Base-by-base conservation (phyloP, 1,140 invertebrate genomes). In the Diorhabda sublineata region DNA sequence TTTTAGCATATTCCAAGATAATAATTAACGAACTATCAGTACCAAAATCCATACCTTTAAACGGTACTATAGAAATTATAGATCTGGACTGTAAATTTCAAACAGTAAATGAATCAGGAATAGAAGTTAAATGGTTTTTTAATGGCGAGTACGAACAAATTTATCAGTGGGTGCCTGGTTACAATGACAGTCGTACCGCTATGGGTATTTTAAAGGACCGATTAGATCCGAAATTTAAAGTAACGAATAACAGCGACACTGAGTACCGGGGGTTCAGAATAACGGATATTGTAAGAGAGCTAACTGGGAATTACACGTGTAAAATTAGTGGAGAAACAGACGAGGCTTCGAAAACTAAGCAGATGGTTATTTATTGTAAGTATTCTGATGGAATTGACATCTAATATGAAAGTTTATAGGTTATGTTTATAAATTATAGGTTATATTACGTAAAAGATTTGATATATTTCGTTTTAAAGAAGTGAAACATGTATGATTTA, bases 341-440 rank as follows among this genome's bases (percentile, higher is more conserved):
- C 7, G 77, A 74, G 66, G 69, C 56, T 43, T 60, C 45, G 9
- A 45, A 64, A 9, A 74, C 75, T 7, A 77, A 77, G 61, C 74
- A 73, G 42, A 65, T 78, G 56, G 75, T 77, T 43, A 71, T 78
- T 69, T 78, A 75, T 71, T 73, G 77, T 78, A 69, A 78, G 76
- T 75, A 66, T 4, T n/a, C 47, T 52, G 26, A 1, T 26, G 26
- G 26, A 26, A 26, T 26, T 26, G 26, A 26, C 26, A 26, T 26
- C 26, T 26, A 26, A 26, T 26, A 26, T 26, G 26, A 26, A 26
- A 26, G 1, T 26, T 26, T 26, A 26, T 26, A 26, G 26, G 1
- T 26, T 26, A 26, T 26, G 26, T 26, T 26, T 26, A 26, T 26
- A 26, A 26, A 26, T 26, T 26, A 26, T 26, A 26, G 26, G 26